Evolutionary conservation across 2,888 invertebrate species (phyloP).

Genomic region (Habrosyne pyritoides): DNA sequence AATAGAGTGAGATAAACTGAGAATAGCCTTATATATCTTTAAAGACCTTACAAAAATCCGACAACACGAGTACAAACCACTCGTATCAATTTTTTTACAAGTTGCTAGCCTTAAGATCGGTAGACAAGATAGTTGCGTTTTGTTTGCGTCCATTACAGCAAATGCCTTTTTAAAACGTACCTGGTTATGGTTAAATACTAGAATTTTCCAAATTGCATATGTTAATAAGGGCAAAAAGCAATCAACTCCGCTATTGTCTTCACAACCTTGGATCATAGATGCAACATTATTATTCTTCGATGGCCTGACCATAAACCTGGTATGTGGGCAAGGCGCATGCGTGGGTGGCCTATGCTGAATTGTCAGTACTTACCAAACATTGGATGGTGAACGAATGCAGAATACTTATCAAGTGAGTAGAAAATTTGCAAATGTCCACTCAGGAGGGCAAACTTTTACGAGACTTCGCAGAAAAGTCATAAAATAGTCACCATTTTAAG

Average conservation of each 20-base stretch:
- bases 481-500: neutral
- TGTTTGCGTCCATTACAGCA: too few relatives aligned
- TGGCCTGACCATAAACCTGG: slow-evolving; percentile 51
- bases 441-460: slow-evolving; percentile 25
- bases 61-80: too few relatives aligned
- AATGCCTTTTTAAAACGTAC: neutral
- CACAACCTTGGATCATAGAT: slow-evolving; percentile 54
- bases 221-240: slow-evolving; percentile 54
- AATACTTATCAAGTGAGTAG: slow-evolving; percentile 52
- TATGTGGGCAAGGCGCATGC: slow-evolving; percentile 49
- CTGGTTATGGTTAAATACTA: neutral
- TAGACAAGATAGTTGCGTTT: too few relatives aligned
- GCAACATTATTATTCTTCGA: slow-evolving; percentile 67
- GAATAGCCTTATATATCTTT: too few relatives aligned
- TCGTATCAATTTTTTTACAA: too few relatives aligned
- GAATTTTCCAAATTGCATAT: neutral
- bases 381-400: slow-evolving; percentile 41
- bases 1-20: too few relatives aligned
- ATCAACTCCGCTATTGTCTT: slow-evolving; percentile 64
- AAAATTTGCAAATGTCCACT: slow-evolving; percentile 8
- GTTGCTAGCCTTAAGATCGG: too few relatives aligned
- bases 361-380: slow-evolving; percentile 53
- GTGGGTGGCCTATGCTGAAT: slow-evolving; percentile 66
- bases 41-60: too few relatives aligned
- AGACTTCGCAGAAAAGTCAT: slow-evolving; percentile 6